Base-by-base conservation (phyloP, 2,797 vertebrate genomes). In the Oreochromis mossambicus region DNA sequence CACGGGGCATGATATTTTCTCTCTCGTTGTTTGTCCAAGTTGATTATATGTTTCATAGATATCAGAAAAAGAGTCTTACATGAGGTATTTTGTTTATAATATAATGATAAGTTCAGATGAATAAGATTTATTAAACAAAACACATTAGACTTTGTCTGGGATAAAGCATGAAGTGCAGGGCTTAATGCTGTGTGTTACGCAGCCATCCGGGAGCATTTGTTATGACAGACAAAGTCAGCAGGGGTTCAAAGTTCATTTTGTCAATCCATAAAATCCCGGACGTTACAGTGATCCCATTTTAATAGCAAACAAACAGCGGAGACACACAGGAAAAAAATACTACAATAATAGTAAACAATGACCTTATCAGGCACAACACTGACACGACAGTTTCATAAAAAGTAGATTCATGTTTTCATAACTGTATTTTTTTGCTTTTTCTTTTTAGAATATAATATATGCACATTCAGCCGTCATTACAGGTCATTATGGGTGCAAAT, bases 1-100 rank as follows among this genome's bases (percentile, higher is more conserved):
- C 93, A 95, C 91, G 92, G 93, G 93, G 95, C 94, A 95, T 0
- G 0, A 0, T 38, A 0, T 85, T 90, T 91, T 85, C 14, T 55
- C 29, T 19, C 1, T 19, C 8, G 46, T 9, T 15, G 7, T 1
- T 14, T 15, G 8, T 14, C 4, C 5, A 8, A 48, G 26, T 17
- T 10, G 34, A 17, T 6, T 2, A 43, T 17, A 21, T 29, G 13
- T 12, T 26, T 46, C 9, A 6, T 8, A 43, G 21, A 17, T 41
- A 29, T 12, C 19, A 50, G 4, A n/a, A 13, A 75, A n/a, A 8
- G 2, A 41, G 21, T 43, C 66, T 26, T 26, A 46, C 14, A 50
- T 13, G 4, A 19, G 26, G 1, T 9, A 2, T 32, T 56, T 56
- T 58, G 38, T 32, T 2, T 58, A 9, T 32, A 29, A 21, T 32